Base-by-base conservation (phyloP, 2,888 invertebrate genomes). In the Mythimna albipuncta region DNA sequence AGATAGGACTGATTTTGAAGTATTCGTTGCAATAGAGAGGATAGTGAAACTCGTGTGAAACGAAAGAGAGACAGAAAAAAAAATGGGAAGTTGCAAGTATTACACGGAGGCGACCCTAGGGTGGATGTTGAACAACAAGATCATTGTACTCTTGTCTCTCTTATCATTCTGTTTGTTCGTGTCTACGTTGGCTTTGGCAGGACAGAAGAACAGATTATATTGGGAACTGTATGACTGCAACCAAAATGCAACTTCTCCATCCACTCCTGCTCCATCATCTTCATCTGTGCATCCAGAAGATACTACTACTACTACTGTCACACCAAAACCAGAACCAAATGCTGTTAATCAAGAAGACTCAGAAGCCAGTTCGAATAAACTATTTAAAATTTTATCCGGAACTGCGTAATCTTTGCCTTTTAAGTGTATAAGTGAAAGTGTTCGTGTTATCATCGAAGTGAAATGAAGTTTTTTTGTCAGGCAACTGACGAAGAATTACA, bases 41-140 rank as follows among this genome's bases (percentile, higher is more conserved):
- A 63, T 13, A 79, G 75, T 79, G 65, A 63, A 55, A 83, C 73
- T 80, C 10, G 85, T 85, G 78, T 69, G 16, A 11, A 26, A 41
- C n/a, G 47, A 41, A 65, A 47, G 0, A 58, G 38, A 11, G 61
- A 61, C 0, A 32, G 9, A 61, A 32, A 7, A 19, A 16, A 87
- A 85, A 75, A 87, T 85, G 85, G 89, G 85, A 75, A 86, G 85
- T 72, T 93, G 91, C 75, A 90, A 88, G 79, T 94, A 94, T 78
- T 94, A 93, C 57, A 91, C 88, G 1, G 91, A 93, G 52, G 87
- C 88, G 57, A 88, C 89, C 0, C 52, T 93, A 2, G 90, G 83
- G 2, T 96, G 96, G 96, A 91, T 92, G 88, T 52, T 93, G 61
- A 92, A 95, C 44, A 96, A 96, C 79, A 96, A 96, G 85, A 67